Evolutionary conservation across 2,113 vertebrate species (phyloP).

Genomic region (Menidia beryllina): DNA sequence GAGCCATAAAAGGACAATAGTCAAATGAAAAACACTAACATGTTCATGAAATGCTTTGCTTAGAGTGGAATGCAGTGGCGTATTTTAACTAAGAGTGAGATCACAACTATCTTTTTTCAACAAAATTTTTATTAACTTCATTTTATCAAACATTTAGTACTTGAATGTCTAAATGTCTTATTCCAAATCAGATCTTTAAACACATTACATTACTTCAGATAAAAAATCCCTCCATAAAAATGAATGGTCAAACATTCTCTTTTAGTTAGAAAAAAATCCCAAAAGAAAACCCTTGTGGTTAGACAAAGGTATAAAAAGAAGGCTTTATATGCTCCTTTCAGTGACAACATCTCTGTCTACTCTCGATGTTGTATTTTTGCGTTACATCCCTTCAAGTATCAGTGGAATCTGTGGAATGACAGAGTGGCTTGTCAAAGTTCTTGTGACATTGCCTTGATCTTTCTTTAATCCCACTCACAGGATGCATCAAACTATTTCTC

Average conservation of each 20-base stretch:
- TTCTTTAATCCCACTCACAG: conserved; percentile 47
- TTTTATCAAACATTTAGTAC: background rate
- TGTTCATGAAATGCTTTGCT: background rate
- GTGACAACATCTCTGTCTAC: background rate
- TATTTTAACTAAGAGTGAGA: background rate
- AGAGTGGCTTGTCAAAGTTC: conserved; percentile 16
- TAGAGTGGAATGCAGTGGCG: background rate
- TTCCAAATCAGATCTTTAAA: background rate
- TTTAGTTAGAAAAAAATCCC: background rate
- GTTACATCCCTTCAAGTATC: conserved; percentile 8
- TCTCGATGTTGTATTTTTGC: background rate
- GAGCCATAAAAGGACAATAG: no score
- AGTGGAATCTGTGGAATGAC: conserved; percentile 56
- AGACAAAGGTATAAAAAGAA: background rate
- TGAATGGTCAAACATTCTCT: background rate
- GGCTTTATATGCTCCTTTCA: background rate
- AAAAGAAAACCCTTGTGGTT: background rate
- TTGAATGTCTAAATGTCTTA: background rate
- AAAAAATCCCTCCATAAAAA: background rate
- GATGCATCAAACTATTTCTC: conserved; percentile 29
- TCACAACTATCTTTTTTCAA: background rate
- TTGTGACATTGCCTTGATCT: conserved; percentile 38
- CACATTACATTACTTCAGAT: background rate
- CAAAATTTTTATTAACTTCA: background rate
- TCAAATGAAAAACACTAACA: background rate